Evolutionary conservation across 2,113 vertebrate genomes (phyloP).

Genomic region (Thalassarche chlororhynchos): DNA sequence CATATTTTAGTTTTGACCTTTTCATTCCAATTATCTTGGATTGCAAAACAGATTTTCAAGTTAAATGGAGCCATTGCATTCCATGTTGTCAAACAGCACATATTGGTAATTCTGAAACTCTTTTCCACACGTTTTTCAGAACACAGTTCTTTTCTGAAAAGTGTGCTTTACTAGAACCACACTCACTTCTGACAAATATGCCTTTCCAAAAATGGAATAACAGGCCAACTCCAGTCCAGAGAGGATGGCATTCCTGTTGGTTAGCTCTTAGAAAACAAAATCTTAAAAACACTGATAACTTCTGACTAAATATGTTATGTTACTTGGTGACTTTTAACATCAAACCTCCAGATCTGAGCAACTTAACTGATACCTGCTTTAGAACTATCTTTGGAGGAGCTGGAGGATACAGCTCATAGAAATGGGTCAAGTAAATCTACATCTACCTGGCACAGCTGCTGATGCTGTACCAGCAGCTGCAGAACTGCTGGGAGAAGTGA

Average conservation of each 20-base stretch:
- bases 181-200: neutral
- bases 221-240: neutral
- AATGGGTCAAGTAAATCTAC: neutral
- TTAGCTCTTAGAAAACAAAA: neutral
- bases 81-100: constrained; percentile 22
- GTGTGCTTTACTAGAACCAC: accelerated
- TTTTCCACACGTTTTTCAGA: neutral
- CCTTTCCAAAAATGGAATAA: neutral
- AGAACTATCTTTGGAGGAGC: neutral
- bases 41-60: neutral
- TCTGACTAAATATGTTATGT: neutral
- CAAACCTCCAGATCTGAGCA: neutral
- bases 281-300: neutral
- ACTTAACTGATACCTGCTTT: neutral
- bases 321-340: neutral
- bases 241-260: neutral
- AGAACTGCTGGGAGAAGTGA: neutral
- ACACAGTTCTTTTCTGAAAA: neutral
- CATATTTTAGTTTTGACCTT: constrained; percentile 25
- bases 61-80: neutral
- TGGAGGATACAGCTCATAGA: neutral
- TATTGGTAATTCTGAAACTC: neutral
- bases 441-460: neutral
- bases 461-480: neutral
- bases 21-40: constrained; percentile 25